phyloP scores from a whole-genome alignment of 2,113 vertebrate genomes.

The Heterocephalus glaber region DNA sequence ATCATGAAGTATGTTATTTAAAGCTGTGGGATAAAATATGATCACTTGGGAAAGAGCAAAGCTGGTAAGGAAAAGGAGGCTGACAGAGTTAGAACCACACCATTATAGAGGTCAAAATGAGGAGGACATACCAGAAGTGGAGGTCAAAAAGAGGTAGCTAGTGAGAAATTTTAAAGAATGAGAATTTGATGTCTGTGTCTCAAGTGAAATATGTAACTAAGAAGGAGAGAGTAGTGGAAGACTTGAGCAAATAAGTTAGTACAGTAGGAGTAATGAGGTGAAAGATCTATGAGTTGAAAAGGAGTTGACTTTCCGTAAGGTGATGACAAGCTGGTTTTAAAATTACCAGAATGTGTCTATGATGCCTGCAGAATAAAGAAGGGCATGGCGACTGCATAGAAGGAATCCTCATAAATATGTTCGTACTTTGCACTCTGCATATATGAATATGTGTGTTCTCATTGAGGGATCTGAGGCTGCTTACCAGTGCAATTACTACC shows the following conservation, averaged over 20 bases:
- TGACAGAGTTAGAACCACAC: background rate
- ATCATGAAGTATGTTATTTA: background rate
- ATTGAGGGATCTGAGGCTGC: background rate
- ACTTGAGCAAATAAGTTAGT: background rate
- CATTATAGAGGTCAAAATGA: background rate
- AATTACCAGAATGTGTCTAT: background rate
- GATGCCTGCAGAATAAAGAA: background rate
- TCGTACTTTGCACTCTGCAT: background rate
- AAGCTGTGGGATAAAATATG: background rate
- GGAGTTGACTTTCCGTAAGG: background rate
- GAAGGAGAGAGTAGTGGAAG: background rate
- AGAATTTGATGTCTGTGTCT: background rate
- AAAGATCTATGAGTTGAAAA: background rate
- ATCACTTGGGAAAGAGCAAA: background rate
- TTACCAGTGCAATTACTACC: background rate
- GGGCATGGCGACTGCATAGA: background rate
- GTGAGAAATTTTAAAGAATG: conserved; percentile 52
- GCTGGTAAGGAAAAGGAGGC: background rate
- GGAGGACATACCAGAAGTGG: background rate
- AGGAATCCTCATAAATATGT: background rate
- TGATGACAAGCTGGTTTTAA: background rate
- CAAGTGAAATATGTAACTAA: conserved; percentile 1
- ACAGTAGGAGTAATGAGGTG: background rate
- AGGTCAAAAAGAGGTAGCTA: background rate
- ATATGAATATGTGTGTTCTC: background rate